Evolutionary conservation across 1,140 invertebrate species (phyloP), one percentile per base, ranked within the genome.

Genomic region (Drosophila pallidifrons): DNA sequence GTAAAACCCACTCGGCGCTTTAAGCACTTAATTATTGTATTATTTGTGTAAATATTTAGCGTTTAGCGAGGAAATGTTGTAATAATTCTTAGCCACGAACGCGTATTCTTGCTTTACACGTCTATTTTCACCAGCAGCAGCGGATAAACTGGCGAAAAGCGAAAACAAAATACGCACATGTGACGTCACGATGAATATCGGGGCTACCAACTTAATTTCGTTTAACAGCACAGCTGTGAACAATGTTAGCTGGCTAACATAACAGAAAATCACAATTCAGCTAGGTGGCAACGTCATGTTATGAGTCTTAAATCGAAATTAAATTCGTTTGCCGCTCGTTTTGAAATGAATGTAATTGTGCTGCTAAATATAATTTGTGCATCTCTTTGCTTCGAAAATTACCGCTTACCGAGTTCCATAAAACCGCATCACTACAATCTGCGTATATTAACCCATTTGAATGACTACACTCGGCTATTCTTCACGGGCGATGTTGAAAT

Each of bases 361-460:
- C 20, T 76, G 1, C 10, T 66, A 3, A 70, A 54, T 11, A 13
- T 25, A 3, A 7, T 55, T 13, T 43, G 60, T 28, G 47, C 43
- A 6, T 60, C 16, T n/a, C 35, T 46, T 25, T 57, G 57, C 71
- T 13, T 25, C 15, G 66, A 61, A 13, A 60, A 86, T 60, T 94
- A 96, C 90, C 93, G 96, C 32, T 92, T 97, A 6, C 96, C 96
- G 0, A 93, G 88, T 6, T 93, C 94, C 76, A 92, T 97, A 1
- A 79, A 92, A 5, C 96, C 96, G 0, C 82, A 92, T 8, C 94
- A 96, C 82, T 97, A 97, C 81, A 94, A 94, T 58, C 73, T 97
- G 3, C 92, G 93, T 6, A 92, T 97, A 6, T 75, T 94, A 0
- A 95, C 95, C 16, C 93, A 95, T 79, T 79, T 95, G 0, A 94